Percentiles rank a stretch among this genome's conserved stretches.
Conservation (phyloP, 1,140 invertebrate genomes). For the Macrobrachium nipponense region DNA sequence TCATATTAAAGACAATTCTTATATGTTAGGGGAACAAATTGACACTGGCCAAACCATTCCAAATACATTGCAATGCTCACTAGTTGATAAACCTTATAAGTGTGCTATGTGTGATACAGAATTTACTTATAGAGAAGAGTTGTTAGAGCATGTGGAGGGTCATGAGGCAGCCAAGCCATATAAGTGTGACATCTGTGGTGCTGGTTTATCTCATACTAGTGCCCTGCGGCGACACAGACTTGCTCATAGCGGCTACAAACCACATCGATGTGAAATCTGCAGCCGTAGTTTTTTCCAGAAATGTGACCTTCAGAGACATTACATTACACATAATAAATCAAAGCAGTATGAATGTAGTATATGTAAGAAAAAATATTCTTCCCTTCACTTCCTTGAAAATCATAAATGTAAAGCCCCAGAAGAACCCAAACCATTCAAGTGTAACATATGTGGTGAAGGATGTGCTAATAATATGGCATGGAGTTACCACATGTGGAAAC, state of each 20-base stretch:
- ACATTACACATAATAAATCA: constrained; percentile 56
- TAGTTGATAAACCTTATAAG: constrained; percentile 72
- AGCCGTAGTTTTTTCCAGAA: constrained; percentile 63
- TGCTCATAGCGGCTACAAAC: constrained; percentile 61
- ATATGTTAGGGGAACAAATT: constrained; percentile 48
- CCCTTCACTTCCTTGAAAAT: constrained; percentile 60
- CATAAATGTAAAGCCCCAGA: constrained; percentile 63
- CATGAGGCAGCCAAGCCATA: constrained; percentile 64
- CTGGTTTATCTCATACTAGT: constrained; percentile 63
- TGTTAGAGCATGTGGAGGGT: constrained; percentile 58
- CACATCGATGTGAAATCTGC: constrained; percentile 61
- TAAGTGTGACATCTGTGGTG: constrained; percentile 63
- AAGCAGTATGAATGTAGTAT: constrained; percentile 59
- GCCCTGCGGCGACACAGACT: constrained; percentile 60
- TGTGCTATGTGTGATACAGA: constrained; percentile 71
- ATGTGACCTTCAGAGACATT: constrained; percentile 62
- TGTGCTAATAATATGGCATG: constrained; percentile 63
- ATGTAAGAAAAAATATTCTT: constrained; percentile 63
- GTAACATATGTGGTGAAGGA: constrained; percentile 63
- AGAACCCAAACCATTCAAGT: constrained; percentile 61
- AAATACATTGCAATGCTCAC: constrained; percentile 50
- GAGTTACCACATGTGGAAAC: constrained; percentile 65
- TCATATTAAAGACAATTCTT: constrained; percentile 49
- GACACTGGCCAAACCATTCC: constrained; percentile 32
- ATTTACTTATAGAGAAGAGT: constrained; percentile 59